Evolutionary conservation across 1,140 invertebrate species (phyloP), one percentile per base, ranked within the genome.

Genomic region (Drosophila serrata): DNA sequence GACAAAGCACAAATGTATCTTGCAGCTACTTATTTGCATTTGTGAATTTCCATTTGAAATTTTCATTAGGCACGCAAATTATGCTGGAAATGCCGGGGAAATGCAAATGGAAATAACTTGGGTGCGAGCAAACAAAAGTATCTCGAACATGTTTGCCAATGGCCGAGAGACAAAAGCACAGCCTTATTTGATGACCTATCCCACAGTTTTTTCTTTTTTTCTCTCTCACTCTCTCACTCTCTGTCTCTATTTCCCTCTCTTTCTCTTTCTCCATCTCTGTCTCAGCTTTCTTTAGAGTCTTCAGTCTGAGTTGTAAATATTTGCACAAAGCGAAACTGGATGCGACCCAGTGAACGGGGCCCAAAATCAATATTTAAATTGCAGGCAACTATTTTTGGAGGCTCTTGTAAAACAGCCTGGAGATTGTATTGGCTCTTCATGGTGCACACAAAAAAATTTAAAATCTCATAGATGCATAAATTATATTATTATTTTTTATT

Each of bases 281-380:
- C 22, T 35, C 22, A 49, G 48, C 27, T 72, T 72, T 72, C 48
- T 31, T 31, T 9, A 17, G 48, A 49, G 27, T 59, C 43, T 72
- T 40, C 35, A 57, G 51, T 39, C 68, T 35, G 61, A 43, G 49
- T 43, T 57, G 48, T 58, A 85, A 80, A 84, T 76, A 81, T 84
- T 80, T 85, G 67, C 22, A 12, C 12, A 45, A 59, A 67, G 62
- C 62, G 42, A 53, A 55, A 67, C 65, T 69, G 62, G 55, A 59
- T 56, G 57, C 27, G 55, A 37, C 65, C 65, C 65, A 69, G 51
- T 24, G 40, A 43, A 37, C 61, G 58, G 58, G 45, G 58, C 55
- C 19, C 15, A 84, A 81, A 84, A 84, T 84, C 81, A 84, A 84
- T 84, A 84, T 84, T 84, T 81, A 85, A 85, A 84, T 73, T 85